phyloP scores from a whole-genome alignment of 2,113 vertebrate species.

The Hydrolagus affinis region DNA sequence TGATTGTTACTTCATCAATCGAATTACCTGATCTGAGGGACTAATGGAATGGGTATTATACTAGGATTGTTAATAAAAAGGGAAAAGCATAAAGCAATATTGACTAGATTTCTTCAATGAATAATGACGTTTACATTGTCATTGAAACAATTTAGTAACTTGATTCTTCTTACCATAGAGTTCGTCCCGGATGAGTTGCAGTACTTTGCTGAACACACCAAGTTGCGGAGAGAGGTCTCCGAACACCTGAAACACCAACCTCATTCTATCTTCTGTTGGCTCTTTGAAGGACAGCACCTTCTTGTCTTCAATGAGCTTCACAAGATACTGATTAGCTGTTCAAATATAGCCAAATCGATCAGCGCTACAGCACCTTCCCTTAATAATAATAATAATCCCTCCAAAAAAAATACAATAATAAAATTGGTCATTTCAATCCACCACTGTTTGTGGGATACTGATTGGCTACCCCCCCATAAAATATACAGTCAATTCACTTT shows the following conservation, averaged over 20 bases:
- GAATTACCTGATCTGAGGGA: neutral
- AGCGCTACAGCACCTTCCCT: neutral
- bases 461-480: too few relatives aligned
- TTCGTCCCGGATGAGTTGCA: slow-evolving; percentile 34
- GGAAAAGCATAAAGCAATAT: neutral
- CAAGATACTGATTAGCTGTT: slow-evolving; percentile 46
- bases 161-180: slow-evolving; percentile 33
- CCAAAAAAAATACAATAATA: too few relatives aligned
- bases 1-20: neutral
- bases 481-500: too few relatives aligned
- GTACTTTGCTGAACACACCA: slow-evolving; percentile 32
- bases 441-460: too few relatives aligned
- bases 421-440: too few relatives aligned
- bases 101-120: neutral
- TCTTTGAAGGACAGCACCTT: slow-evolving; percentile 31
- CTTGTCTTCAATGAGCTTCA: slow-evolving; percentile 32
- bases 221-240: slow-evolving; percentile 33
- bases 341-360: neutral
- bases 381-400: too few relatives aligned
- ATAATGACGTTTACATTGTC: neutral
- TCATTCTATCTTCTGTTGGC: slow-evolving; percentile 32
- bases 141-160: neutral
- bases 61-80: neutral
- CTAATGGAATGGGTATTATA: too few relatives aligned
- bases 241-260: slow-evolving; percentile 34